Evolutionary conservation across 2,797 vertebrate species (phyloP).

Genomic region (Karalla daura): DNA sequence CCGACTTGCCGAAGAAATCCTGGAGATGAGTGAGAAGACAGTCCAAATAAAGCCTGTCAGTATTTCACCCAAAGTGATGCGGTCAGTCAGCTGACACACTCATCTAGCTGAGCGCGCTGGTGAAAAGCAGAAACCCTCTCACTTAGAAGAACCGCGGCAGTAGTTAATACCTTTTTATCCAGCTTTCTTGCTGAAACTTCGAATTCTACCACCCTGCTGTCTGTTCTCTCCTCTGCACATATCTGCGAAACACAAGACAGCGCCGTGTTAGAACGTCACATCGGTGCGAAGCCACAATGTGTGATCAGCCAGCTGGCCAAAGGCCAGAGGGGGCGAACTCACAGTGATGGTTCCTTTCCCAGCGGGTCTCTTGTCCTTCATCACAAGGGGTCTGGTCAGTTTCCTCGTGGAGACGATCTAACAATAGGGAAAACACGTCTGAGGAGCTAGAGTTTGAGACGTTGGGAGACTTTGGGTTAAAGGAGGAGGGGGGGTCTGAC

Average conservation of each 20-base stretch:
- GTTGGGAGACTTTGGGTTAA: background rate
- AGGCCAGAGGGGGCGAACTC: too few species aligned
- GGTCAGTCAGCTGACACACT: too few species aligned
- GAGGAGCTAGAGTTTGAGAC: background rate
- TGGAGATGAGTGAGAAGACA: slow-evolving; percentile 56
- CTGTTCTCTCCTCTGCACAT: slow-evolving; percentile 93
- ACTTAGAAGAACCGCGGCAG: too few species aligned
- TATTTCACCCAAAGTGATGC: too few species aligned
- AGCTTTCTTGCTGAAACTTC: slow-evolving; percentile 93
- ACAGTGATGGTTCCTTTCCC: slow-evolving; percentile 93
- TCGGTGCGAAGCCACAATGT: background rate
- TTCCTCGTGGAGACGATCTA: slow-evolving; percentile 93
- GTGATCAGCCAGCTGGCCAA: too few species aligned
- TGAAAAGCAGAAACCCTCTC: too few species aligned
- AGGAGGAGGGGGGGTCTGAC: slow-evolving; percentile 49
- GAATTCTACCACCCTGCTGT: slow-evolving; percentile 91
- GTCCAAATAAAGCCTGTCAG: too few species aligned
- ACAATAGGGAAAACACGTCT: slow-evolving; percentile 45
- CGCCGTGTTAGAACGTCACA: background rate
- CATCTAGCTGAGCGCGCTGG: too few species aligned
- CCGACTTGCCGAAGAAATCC: slow-evolving; percentile 98
- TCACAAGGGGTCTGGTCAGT: slow-evolving; percentile 87
- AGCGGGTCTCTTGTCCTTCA: slow-evolving; percentile 90
- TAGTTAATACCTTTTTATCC: slow-evolving; percentile 91
- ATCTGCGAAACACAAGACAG: slow-evolving; percentile 80